phyloP scores from a whole-genome alignment of 2,113 vertebrate genomes.

The Phyllostomus discolor region DNA sequence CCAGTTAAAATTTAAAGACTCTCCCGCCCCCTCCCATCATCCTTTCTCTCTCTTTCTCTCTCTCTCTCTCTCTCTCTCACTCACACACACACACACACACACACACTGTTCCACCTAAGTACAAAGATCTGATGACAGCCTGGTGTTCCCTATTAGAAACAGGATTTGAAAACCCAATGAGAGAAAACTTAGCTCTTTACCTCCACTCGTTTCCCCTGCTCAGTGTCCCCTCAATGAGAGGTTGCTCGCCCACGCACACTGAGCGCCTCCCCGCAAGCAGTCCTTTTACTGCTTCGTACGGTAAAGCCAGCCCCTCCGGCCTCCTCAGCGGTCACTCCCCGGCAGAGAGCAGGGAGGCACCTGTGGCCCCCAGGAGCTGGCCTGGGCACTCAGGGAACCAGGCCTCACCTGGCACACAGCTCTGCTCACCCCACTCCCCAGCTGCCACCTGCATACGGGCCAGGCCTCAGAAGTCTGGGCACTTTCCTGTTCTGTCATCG shows the following conservation, averaged over 20 bases:
- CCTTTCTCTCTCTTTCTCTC: neutral
- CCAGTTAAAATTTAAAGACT: slow-evolving; percentile 70
- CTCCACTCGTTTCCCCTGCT: neutral
- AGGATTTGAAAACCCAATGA: slow-evolving; percentile 16
- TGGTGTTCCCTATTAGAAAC: slow-evolving; percentile 19
- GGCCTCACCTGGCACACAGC: neutral
- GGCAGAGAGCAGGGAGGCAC: neutral
- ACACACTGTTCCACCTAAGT: neutral
- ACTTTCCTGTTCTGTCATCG: neutral
- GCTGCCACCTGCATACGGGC: neutral
- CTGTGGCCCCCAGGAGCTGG: neutral
- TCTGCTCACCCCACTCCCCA: neutral
- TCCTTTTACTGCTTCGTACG: too few relatives aligned
- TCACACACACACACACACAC: neutral
- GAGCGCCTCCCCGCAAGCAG: neutral
- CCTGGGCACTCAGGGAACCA: neutral
- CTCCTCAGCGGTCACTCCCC: neutral
- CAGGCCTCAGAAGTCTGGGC: neutral
- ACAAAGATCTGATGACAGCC: neutral
- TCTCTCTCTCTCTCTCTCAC: neutral
- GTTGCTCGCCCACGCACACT: neutral
- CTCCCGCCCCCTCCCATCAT: neutral
- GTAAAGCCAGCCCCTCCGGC: neutral
- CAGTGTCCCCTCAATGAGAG: neutral
- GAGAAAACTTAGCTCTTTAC: neutral